Percentiles rank a stretch among this genome's conserved stretches.
These are phyloP conservation scores for Jacana jacana DNA, from an alignment of 2,113 vertebrate genomes.

Conservation along the genomic window DNA sequence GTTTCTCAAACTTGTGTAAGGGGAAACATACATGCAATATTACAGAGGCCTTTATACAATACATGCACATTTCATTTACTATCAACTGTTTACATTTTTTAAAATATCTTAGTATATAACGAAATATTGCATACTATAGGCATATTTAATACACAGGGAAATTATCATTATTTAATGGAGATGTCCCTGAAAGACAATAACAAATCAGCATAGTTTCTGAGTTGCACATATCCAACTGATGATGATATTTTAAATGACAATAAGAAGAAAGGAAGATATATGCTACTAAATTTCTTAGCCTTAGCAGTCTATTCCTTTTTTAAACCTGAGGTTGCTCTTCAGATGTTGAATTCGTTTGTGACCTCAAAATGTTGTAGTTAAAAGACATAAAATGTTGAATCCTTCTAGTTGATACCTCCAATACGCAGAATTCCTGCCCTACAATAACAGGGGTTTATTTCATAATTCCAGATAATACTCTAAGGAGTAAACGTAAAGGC, in stretches of 20 bases:
- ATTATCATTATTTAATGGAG: background rate
- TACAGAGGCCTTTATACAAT: background rate
- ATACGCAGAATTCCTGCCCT: background rate
- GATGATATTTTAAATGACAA: background rate
- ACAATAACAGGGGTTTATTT: slow-evolving; percentile 30
- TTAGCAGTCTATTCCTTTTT: background rate
- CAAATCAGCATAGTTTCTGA: background rate
- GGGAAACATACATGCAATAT: background rate
- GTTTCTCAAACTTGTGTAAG: background rate
- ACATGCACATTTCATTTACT: background rate
- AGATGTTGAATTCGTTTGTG: background rate
- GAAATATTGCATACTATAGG: background rate
- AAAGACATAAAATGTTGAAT: background rate
- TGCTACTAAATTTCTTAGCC: background rate
- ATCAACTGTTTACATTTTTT: background rate
- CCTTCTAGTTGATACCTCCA: background rate
- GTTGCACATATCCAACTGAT: background rate
- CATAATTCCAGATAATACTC: slow-evolving; percentile 22
- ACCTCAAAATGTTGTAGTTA: background rate
- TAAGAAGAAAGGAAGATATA: background rate
- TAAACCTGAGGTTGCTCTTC: background rate
- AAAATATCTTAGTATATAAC: background rate
- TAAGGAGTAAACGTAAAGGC: background rate
- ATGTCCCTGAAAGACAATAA: background rate
- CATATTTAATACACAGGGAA: background rate